Percentiles rank a stretch among this genome's conserved stretches.
phyloP scores from a whole-genome alignment of 2,113 vertebrate species.

The Nothobranchius furzeri region DNA sequence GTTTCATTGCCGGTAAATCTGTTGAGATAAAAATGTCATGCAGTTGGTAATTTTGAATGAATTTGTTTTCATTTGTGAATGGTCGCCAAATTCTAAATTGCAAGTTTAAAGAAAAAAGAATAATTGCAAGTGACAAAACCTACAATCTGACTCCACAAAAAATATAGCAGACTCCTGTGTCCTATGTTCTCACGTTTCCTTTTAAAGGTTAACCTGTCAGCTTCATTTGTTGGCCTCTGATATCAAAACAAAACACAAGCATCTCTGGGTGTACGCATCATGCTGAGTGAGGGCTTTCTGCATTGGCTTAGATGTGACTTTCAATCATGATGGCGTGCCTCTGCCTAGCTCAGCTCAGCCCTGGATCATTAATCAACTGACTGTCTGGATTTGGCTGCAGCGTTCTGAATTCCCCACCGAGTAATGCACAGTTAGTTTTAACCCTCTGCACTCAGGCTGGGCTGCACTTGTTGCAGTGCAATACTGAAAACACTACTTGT shows the following conservation, averaged over 20 bases:
- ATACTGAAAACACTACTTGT: no score
- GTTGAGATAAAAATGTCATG: no score
- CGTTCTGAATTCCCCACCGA: slow-evolving; percentile 54
- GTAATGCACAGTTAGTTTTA: slow-evolving; percentile 45
- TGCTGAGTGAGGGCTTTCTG: slow-evolving; percentile 48
- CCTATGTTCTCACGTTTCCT: slow-evolving; percentile 53
- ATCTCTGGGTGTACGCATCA: slow-evolving; percentile 38
- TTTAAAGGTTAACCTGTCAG: slow-evolving; percentile 56
- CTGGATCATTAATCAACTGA: slow-evolving; percentile 73
- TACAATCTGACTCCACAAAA: slow-evolving; percentile 17
- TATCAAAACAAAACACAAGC: slow-evolving; percentile 56
- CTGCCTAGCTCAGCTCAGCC: slow-evolving; percentile 36
- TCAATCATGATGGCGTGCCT: slow-evolving; percentile 58
- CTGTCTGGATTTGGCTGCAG: slow-evolving; percentile 47
- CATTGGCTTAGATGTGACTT: slow-evolving; percentile 60
- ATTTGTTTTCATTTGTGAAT: no score
- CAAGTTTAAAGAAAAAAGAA: slow-evolving; percentile 2
- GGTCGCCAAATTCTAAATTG: background rate
- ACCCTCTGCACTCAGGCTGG: slow-evolving; percentile 36
- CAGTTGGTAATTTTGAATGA: no score
- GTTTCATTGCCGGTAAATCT: no score
- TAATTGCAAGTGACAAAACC: slow-evolving; percentile 40
- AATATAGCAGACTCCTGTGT: slow-evolving; percentile 38
- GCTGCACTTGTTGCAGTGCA: slow-evolving; percentile 1
- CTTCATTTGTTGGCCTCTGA: slow-evolving; percentile 38